Evolutionary conservation across 2,888 invertebrate species (phyloP).

Genomic region (Eupithecia pulchellata): DNA sequence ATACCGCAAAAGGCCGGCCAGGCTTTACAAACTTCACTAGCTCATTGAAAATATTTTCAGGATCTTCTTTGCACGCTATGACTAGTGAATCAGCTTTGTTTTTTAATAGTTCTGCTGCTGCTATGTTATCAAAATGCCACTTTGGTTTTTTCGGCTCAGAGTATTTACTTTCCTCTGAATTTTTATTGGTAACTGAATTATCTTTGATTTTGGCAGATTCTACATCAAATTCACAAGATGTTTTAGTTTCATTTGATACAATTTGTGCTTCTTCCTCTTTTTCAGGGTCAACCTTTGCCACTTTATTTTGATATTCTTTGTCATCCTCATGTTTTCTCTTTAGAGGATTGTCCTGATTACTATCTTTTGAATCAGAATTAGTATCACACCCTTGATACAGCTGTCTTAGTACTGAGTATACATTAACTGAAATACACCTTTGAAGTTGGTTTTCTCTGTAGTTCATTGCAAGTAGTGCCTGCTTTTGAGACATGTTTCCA

Average conservation of each 20-base stretch:
- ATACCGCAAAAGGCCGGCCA: constrained; percentile 94
- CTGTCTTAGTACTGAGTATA: constrained; percentile 90
- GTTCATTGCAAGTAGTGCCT: constrained; percentile 92
- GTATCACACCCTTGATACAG: constrained; percentile 86
- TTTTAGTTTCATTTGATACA: background rate
- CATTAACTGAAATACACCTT: constrained; percentile 90
- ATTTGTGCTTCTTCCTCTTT: constrained; percentile 31
- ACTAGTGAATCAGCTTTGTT: constrained; percentile 90
- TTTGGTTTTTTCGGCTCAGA: constrained; percentile 81
- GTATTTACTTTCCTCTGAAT: constrained; percentile 23
- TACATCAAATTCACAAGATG: constrained; percentile 25
- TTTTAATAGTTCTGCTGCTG: constrained; percentile 86
- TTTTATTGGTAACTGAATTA: background rate
- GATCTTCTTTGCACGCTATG: constrained; percentile 94
- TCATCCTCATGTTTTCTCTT: constrained; percentile 64
- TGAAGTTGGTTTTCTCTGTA: constrained; percentile 89
- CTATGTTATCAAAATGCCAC: constrained; percentile 89
- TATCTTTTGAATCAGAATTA: constrained; percentile 51
- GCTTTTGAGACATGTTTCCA: constrained; percentile 92
- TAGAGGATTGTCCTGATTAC: constrained; percentile 53
- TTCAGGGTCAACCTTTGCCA: constrained; percentile 55
- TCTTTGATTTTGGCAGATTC: constrained; percentile 29
- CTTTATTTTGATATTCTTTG: constrained; percentile 58
- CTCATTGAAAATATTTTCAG: constrained; percentile 90
- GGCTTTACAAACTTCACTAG: constrained; percentile 91